Evolutionary conservation across 1,140 invertebrate genomes (phyloP).

Genomic region (Bombus superbus): DNA sequence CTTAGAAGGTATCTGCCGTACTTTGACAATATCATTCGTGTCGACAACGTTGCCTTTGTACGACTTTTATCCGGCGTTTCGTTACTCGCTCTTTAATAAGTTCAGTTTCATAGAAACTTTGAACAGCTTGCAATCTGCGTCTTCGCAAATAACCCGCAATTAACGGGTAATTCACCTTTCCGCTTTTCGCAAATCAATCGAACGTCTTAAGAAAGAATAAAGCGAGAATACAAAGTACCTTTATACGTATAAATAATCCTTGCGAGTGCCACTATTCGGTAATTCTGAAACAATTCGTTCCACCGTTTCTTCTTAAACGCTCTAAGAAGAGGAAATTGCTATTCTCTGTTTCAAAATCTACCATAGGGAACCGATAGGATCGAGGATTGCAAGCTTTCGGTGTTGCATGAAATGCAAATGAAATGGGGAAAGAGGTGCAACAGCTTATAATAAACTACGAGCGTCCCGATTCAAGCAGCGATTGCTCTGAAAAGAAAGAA

Average conservation of each 20-base stretch:
- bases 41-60: no score
- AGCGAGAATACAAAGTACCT: background rate
- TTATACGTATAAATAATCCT: background rate
- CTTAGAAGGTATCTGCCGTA: no score
- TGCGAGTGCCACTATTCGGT: background rate
- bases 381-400: no score
- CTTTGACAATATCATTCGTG: no score
- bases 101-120: no score
- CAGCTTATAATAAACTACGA: slow-evolving; percentile 17
- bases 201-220: background rate
- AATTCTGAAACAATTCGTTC: background rate
- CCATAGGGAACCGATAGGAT: background rate
- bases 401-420: background rate
- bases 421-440: background rate
- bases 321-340: background rate
- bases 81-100: no score
- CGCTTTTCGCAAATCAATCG: background rate
- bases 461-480: background rate
- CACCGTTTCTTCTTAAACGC: background rate
- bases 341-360: no score
- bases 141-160: background rate
- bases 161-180: background rate
- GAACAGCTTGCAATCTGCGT: no score
- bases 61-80: no score
- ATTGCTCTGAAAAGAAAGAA: background rate